phyloP scores from a whole-genome alignment of 2,888 invertebrate genomes.

The Ptilodon capucinus region DNA sequence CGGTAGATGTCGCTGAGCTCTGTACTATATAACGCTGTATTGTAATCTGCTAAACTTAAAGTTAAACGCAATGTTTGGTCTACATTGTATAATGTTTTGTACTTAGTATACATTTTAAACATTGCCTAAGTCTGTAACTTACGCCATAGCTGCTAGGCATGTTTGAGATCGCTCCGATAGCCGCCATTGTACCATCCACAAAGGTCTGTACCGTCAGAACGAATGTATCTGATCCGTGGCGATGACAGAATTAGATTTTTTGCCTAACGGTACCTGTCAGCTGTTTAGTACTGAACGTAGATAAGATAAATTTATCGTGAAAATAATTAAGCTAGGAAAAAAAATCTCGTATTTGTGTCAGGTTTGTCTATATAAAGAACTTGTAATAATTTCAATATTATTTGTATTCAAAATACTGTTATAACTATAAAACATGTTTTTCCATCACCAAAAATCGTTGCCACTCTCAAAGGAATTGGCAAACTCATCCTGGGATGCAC shows the following conservation, averaged over 20 bases:
- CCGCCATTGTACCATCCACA: conserved; percentile 58
- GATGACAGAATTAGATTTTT: conserved; percentile 42
- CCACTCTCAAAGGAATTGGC: conserved; percentile 52
- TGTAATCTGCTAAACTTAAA: too few species aligned
- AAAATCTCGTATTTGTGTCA: too few species aligned
- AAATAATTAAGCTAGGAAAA: too few species aligned
- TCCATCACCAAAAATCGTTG: conserved; percentile 30
- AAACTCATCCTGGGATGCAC: conserved; percentile 34
- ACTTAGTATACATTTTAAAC: neutral
- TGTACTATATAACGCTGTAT: too few species aligned
- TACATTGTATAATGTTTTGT: too few species aligned
- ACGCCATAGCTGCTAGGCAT: conserved; percentile 27
- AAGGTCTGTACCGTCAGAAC: conserved; percentile 60
- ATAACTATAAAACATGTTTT: neutral
- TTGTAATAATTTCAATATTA: too few species aligned
- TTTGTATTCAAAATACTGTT: neutral
- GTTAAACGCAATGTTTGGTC: too few species aligned
- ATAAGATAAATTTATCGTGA: too few species aligned
- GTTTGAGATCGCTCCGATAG: conserved; percentile 59
- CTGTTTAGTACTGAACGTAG: neutral
- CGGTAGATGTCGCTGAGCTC: too few species aligned
- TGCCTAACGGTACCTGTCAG: conserved; percentile 23
- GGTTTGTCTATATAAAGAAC: too few species aligned
- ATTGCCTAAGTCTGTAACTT: conserved; percentile 29
- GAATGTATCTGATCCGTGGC: conserved; percentile 44